Base-by-base conservation (phyloP, 2,888 invertebrate species). In the Arrhopalites spinosus region DNA sequence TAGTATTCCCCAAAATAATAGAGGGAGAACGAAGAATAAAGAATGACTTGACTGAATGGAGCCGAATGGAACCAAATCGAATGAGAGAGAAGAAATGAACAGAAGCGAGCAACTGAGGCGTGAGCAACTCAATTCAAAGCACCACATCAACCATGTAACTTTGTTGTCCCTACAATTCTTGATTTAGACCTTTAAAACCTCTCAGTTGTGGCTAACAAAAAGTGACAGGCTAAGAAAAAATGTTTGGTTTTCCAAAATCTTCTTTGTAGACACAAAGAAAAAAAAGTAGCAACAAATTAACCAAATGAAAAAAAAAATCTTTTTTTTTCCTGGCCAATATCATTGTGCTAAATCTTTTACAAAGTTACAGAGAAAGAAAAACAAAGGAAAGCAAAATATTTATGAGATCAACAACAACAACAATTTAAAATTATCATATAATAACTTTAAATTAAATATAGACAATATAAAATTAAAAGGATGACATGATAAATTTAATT, bases 31-130 rank as follows among this genome's bases (percentile, higher is more conserved):
- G 27, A 17, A 70, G 29, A 56, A 74, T 68, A 74, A 73, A 73
- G 73, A 53, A 66, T 53, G 64, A 73, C 66, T 64, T 45, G 64
- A 50, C 63, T 66, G 50, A 64, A 73, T 73, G 66, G 64, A 70
- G 70, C 36, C 70, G 30, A 70, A 70, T 70, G 29, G 53, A 50
- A 50, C 29, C 8, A 74, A 74, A 74, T 68, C 59, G 43, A 68
- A 56, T 74, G 67, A 68, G 67, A 68, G 74, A 64, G 50, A 66
- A 73, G 73, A 53, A 50, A 59, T 36, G 50, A 74, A 74, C 74
- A 74, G 43, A 74, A 59, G 30, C 29, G 36, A 74, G 68, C 67
- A 74, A 74, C 68, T 74, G 67, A 66, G 67, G 56, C 74, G 56
- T 74, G 66, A 74, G 67, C 36, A 50, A 56, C 29, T 56, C 20